Evolutionary conservation across 2,113 vertebrate genomes (phyloP).

Genomic region (Coptodon rendalli): DNA sequence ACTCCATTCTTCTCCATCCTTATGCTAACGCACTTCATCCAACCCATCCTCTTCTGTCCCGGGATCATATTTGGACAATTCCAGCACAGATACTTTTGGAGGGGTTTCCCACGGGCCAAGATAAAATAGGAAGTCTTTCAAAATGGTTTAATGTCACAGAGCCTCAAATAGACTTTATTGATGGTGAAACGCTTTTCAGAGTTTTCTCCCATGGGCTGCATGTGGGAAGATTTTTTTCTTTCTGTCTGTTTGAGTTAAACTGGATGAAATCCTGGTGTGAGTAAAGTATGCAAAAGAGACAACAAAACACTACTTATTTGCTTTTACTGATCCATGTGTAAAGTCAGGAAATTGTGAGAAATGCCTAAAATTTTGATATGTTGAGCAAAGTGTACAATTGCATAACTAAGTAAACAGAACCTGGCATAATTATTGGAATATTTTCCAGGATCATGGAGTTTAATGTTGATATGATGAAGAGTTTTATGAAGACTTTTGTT

Average conservation of each 20-base stretch:
- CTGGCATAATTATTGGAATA: neutral
- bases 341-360: neutral
- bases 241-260: neutral
- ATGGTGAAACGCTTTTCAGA: neutral
- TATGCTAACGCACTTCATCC: neutral
- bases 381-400: neutral
- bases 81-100: neutral
- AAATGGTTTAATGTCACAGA: neutral
- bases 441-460: neutral
- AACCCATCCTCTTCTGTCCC: neutral
- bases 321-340: neutral
- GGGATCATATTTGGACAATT: neutral
- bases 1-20: neutral
- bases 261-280: neutral
- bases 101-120: constrained; percentile 13
- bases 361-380: neutral
- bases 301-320: neutral
- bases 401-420: neutral
- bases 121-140: neutral
- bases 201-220: neutral
- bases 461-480: no score
- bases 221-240: neutral
- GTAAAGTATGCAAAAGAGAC: neutral
- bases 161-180: neutral
- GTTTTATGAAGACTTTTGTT: neutral